Percentiles rank a stretch among this genome's conserved stretches.
Conservation (phyloP, 2,888 invertebrate genomes). For the Chymomyza fuscimana region DNA sequence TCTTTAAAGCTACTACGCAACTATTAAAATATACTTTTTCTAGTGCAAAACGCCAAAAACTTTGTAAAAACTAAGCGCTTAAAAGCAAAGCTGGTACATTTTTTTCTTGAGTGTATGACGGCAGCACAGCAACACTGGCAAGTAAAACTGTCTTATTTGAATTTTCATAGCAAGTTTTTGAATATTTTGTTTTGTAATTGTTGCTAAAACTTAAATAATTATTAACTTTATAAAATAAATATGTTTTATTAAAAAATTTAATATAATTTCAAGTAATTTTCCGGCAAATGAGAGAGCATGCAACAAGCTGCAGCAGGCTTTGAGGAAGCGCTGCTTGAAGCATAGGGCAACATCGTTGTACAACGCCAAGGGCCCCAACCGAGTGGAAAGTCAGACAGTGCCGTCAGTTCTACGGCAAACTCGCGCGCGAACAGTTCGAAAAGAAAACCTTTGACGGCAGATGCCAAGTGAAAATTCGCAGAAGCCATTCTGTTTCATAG, state of each 20-base stretch:
- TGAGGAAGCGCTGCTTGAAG: slow-evolving; percentile 29
- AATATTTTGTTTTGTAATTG: background rate
- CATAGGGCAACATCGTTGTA: slow-evolving; percentile 19
- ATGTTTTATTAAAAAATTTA: background rate
- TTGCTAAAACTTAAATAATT: background rate
- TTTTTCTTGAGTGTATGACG: background rate
- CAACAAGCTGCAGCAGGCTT: slow-evolving; percentile 12
- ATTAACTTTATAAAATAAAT: background rate
- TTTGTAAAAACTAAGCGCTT: no score
- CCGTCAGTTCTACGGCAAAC: slow-evolving; percentile 62
- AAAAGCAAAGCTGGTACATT: background rate
- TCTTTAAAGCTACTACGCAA: no score
- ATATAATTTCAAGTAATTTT: background rate
- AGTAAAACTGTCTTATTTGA: background rate
- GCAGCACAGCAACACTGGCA: slow-evolving; percentile 63
- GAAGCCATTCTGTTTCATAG: background rate
- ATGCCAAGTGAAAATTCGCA: slow-evolving; percentile 8
- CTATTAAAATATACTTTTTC: no score
- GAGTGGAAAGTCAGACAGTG: slow-evolving; percentile 23
- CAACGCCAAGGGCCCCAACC: slow-evolving; percentile 20
- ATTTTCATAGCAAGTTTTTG: background rate
- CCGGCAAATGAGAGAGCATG: background rate
- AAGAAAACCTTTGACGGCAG: slow-evolving; percentile 5
- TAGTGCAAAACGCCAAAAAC: no score
- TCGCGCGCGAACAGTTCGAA: slow-evolving; percentile 74